Evolutionary conservation across 35 echinoderm and acorn worm species (phyloP), one percentile per base, ranked within the genome.

Genomic region (Apostichopus parvimensis): DNA sequence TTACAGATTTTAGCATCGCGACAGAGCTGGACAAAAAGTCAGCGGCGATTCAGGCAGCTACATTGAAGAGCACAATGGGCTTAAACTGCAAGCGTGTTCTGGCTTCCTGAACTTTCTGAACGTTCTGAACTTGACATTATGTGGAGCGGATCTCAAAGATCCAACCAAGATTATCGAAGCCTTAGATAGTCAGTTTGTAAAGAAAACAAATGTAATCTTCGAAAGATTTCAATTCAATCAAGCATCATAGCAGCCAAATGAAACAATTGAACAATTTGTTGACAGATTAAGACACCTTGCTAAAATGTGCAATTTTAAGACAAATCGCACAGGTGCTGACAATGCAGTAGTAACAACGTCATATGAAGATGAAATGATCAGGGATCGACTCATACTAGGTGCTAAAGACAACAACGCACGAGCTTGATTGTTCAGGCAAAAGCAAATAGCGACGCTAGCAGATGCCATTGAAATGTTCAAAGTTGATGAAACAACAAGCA

Each of bases 381-480:
- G 81, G 45, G 77, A 79, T 79, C 77, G 77, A 21, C 77, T 79
- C 20, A 79, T 79, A 79, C 77, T 79, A 45, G 77, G 77, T 8
- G 8, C 28, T 45, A 79, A 79, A 21, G 77, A 79, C 77, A 79
- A 79, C 6, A 45, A 79, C 26, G 77, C 77, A 45, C 81, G 9
- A 84, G 54, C 81, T 84, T 54, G 81, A 26, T 53, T 84, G n/a
- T 84, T 84, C 81, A 84, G 81, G 78, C 21, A 24, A 21, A 79
- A 24, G 56, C 81, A 84, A 84, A 84, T 59, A 84, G 81, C 81
- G 52, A 84, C 81, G 9, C 54, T 84, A 54, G 81, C 34, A 21
- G 56, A 84, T 15, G 81, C 81, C 81, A 84, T 84, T 59, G 81
- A 84, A 84, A 84, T 84, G 54, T 84, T 84, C 54, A 84, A 84